A percentile compares a stretch with the other conserved stretches of the same genome.
phyloP scores from a whole-genome alignment of 2,888 invertebrate species.

The Epistrophe grossulariae region DNA sequence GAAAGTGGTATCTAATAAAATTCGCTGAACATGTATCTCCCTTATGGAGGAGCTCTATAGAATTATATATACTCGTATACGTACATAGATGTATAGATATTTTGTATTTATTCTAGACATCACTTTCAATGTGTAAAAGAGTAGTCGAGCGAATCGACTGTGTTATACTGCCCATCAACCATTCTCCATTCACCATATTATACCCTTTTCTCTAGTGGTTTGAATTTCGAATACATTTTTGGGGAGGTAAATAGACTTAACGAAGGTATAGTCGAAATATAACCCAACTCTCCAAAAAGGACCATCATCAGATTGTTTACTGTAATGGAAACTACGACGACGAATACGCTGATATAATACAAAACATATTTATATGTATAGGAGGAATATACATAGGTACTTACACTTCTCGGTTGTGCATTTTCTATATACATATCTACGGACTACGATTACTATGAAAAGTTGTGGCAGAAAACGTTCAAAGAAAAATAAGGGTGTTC shows the following conservation, averaged over 20 bases:
- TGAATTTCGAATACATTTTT: conserved; percentile 49
- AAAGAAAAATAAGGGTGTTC: conserved; percentile 14
- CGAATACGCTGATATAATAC: conserved; percentile 57
- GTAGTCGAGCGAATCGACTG: conserved; percentile 57
- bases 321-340: conserved; percentile 60
- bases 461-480: neutral
- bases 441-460: neutral
- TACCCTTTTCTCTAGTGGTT: conserved; percentile 9
- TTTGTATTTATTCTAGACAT: conserved; percentile 47
- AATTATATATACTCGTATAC: too few species aligned
- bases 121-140: conserved; percentile 66
- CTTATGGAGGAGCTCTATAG: neutral
- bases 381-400: neutral
- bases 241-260: conserved; percentile 46
- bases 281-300: conserved; percentile 36
- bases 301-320: conserved; percentile 68
- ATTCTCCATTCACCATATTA: neutral
- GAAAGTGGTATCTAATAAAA: conserved; percentile 71
- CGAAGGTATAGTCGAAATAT: conserved; percentile 19
- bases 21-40: conserved; percentile 39
- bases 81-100: neutral
- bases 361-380: conserved; percentile 19
- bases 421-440: conserved; percentile 7
- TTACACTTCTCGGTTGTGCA: conserved; percentile 73
- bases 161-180: conserved; percentile 32